A percentile compares a stretch with the other conserved stretches of the same genome.
These are phyloP conservation scores for Gopherus flavomarginatus DNA, from an alignment of 2,113 vertebrate species.

Conservation along the genomic window DNA sequence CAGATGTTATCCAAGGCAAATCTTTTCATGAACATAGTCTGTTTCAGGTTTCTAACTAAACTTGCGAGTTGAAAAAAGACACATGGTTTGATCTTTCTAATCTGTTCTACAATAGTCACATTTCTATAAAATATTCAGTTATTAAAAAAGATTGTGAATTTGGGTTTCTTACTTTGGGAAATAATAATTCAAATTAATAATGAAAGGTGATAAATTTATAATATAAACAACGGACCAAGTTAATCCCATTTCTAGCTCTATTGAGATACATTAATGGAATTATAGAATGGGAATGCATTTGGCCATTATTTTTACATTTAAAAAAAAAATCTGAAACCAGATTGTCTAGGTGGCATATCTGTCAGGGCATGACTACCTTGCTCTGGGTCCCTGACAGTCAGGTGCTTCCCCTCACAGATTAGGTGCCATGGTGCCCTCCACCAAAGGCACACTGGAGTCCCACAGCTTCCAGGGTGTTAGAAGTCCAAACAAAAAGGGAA, in stretches of 20 bases:
- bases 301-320: neutral
- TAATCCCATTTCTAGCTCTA: neutral
- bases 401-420: too few relatives aligned
- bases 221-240: neutral
- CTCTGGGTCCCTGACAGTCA: neutral
- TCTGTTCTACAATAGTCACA: neutral
- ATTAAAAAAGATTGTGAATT: neutral
- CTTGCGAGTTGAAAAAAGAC: neutral
- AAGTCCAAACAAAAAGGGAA: neutral
- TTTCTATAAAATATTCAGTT: neutral
- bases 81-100: neutral
- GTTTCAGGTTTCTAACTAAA: slow-evolving; percentile 3
- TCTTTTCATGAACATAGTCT: neutral
- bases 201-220: neutral
- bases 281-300: neutral
- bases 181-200: neutral
- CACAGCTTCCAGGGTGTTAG: neutral
- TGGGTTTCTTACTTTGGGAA: neutral
- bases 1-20: slow-evolving; percentile 7
- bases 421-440: too few relatives aligned
- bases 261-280: neutral
- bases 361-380: neutral
- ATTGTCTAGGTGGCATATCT: neutral
- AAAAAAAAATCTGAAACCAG: neutral
- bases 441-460: too few relatives aligned